Evolutionary conservation across 2,797 vertebrate species (phyloP).

Genomic region (Mus minutoides): DNA sequence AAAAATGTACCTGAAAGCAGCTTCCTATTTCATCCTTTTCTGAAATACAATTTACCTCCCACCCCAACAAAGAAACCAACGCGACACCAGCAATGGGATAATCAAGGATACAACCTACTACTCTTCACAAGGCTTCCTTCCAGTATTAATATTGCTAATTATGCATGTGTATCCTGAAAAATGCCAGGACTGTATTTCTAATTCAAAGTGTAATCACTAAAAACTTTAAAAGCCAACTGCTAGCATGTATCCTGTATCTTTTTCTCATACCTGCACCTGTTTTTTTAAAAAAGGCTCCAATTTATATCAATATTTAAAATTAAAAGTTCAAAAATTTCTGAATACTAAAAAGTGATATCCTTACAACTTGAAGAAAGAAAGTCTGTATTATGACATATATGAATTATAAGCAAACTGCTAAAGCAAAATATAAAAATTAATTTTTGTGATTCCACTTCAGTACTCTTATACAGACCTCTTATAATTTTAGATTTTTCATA

Average conservation of each 20-base stretch:
- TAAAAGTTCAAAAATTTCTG: slow-evolving; percentile 50
- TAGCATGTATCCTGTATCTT: background rate
- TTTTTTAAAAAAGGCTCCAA: slow-evolving; percentile 42
- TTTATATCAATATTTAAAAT: slow-evolving; percentile 62
- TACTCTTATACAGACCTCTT: slow-evolving; percentile 31
- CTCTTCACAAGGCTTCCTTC: slow-evolving; percentile 55
- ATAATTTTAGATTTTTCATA: slow-evolving; percentile 59
- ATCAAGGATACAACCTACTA: slow-evolving; percentile 33
- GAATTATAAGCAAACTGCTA: slow-evolving; percentile 51
- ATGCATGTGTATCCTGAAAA: background rate
- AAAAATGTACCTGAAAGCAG: slow-evolving; percentile 18
- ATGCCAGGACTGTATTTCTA: background rate
- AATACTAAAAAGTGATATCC: slow-evolving; percentile 39
- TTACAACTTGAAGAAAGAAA: slow-evolving; percentile 62
- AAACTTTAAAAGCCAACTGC: background rate
- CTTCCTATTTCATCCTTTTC: slow-evolving; percentile 32
- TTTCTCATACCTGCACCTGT: background rate
- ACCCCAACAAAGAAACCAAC: slow-evolving; percentile 57
- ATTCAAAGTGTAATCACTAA: slow-evolving; percentile 38
- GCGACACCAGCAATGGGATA: background rate
- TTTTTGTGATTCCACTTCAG: slow-evolving; percentile 59
- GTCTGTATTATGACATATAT: slow-evolving; percentile 12
- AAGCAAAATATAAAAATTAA: slow-evolving; percentile 63
- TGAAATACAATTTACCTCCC: slow-evolving; percentile 52
- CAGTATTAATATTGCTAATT: slow-evolving; percentile 59